These are phyloP conservation scores for Proales similis DNA, from an alignment of 1,140 invertebrate genomes.

Conservation along the genomic window DNA sequence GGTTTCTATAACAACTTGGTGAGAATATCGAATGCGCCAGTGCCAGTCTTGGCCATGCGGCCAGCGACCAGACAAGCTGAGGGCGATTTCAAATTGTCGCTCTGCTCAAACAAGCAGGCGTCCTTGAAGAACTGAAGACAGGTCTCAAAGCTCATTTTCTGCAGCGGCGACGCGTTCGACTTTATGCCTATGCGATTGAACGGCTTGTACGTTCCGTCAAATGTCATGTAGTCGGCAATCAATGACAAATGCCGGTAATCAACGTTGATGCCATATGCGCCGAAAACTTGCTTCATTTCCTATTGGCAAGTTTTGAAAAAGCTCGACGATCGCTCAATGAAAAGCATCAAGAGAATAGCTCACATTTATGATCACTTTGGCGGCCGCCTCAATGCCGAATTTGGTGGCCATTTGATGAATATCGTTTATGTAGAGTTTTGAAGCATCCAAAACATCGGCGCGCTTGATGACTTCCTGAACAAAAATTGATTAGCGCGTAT, in stretches of 20 bases:
- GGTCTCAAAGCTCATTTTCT: constrained; percentile 97
- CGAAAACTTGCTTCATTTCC: constrained; percentile 86
- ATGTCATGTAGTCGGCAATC: constrained; percentile 96
- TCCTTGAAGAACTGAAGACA: constrained; percentile 75
- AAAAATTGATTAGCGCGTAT: not conserved
- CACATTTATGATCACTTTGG: constrained; percentile 69
- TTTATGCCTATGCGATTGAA: constrained; percentile 83
- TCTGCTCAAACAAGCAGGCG: constrained; percentile 62
- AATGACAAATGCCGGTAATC: constrained; percentile 84
- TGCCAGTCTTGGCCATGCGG: constrained; percentile 71
- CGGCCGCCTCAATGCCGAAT: constrained; percentile 93
- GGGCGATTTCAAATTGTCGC: constrained; percentile 73
- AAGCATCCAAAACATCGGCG: constrained; percentile 63
- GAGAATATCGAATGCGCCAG: constrained; percentile 67
- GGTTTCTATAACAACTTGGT: constrained; percentile 39
- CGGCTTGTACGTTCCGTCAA: constrained; percentile 75
- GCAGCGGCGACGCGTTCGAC: constrained; percentile 76
- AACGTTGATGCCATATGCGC: constrained; percentile 88
- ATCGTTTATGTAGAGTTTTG: constrained; percentile 83
- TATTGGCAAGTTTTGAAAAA: constrained; percentile 40
- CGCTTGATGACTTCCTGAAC: constrained; percentile 15
- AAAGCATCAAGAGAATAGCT: constrained; percentile 33
- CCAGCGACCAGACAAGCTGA: constrained; percentile 81
- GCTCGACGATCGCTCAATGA: no score
- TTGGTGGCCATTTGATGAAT: constrained; percentile 74